Conservation (phyloP, 2,113 vertebrate species). For the Buteo buteo region DNA sequence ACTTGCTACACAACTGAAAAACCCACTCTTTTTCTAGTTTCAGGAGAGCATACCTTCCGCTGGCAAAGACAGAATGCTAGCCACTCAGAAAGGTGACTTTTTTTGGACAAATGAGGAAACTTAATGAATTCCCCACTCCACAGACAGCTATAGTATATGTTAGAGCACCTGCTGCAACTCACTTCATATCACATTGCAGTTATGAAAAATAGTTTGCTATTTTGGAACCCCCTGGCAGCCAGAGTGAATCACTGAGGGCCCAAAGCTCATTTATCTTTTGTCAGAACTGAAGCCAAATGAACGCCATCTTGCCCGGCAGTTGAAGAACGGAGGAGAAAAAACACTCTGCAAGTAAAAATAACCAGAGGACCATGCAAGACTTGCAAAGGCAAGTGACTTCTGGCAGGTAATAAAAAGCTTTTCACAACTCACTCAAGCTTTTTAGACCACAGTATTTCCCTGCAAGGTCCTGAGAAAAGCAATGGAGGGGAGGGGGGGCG, state of each 20-base stretch:
- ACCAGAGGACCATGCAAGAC: slow-evolving; percentile 79
- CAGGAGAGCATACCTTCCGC: slow-evolving; percentile 31
- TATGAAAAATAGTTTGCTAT: slow-evolving; percentile 99
- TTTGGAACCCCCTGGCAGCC: slow-evolving; percentile 99
- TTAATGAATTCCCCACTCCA: slow-evolving; percentile 82
- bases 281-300: slow-evolving; percentile 98
- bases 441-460: background rate
- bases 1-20: background rate
- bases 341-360: slow-evolving; percentile 91
- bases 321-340: slow-evolving; percentile 87
- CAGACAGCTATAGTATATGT: slow-evolving; percentile 84
- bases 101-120: slow-evolving; percentile 74
- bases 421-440: slow-evolving; percentile 49
- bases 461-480: background rate
- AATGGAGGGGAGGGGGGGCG: fast-evolving
- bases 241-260: slow-evolving; percentile 93
- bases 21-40: background rate
- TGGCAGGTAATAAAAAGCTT: slow-evolving; percentile 83
- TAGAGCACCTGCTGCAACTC: slow-evolving; percentile 89
- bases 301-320: slow-evolving; percentile 92
- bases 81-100: slow-evolving; percentile 69
- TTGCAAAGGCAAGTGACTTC: slow-evolving; percentile 80
- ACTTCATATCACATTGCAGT: slow-evolving; percentile 92
- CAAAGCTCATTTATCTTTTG: slow-evolving; percentile 99
- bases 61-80: slow-evolving; percentile 53